Percentiles rank a stretch among this genome's conserved stretches.
phyloP scores from a whole-genome alignment of 2,113 vertebrate species.

The Nycticebus coucang region DNA sequence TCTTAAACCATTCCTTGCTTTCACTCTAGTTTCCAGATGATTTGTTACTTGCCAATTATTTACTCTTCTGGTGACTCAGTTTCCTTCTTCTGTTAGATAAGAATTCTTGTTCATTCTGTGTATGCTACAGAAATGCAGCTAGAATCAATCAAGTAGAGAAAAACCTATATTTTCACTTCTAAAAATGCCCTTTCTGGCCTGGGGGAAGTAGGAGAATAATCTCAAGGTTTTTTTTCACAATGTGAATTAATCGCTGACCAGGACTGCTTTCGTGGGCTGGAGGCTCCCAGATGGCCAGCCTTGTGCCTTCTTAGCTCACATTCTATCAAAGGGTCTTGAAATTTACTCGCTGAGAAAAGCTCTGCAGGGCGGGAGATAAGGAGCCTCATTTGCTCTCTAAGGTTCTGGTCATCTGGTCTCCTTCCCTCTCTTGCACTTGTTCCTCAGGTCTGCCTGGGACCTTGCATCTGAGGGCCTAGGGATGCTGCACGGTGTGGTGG shows the following conservation, averaged over 20 bases:
- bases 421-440: rapidly evolving
- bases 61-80: background rate
- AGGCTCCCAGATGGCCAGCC: background rate
- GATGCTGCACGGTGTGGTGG: background rate
- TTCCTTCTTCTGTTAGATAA: background rate
- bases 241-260: background rate
- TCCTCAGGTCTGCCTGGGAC: background rate
- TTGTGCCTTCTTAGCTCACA: background rate
- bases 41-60: background rate
- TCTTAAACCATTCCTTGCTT: background rate
- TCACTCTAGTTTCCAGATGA: background rate
- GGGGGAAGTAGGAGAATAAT: background rate
- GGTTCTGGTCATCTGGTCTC: rapidly evolving
- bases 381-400: background rate
- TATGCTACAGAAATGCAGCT: background rate
- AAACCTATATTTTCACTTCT: background rate
- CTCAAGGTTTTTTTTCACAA: background rate
- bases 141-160: background rate
- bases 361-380: rapidly evolving
- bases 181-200: background rate
- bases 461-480: rapidly evolving
- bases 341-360: background rate
- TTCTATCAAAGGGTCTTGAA: background rate
- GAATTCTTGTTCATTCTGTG: background rate
- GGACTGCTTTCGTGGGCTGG: background rate